Conservation (phyloP, 2,888 invertebrate species). For the Synergus itoensis region DNA sequence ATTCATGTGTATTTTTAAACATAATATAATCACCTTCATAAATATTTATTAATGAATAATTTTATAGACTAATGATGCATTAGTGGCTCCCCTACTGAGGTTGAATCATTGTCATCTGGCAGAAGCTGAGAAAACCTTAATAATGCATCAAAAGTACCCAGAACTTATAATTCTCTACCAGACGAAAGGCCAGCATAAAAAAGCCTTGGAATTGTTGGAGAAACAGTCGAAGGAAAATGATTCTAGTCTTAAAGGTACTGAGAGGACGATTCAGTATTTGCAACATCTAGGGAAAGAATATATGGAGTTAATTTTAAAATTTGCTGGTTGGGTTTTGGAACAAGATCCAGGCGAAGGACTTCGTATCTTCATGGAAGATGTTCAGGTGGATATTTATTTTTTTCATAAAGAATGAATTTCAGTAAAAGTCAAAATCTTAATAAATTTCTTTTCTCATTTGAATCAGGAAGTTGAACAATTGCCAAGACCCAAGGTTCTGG, state of each 20-base stretch:
- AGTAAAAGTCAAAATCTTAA: not conserved
- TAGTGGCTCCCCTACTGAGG: slow-evolving; percentile 94
- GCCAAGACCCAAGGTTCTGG: slow-evolving; percentile 92
- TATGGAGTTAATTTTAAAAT: slow-evolving; percentile 94
- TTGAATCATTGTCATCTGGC: slow-evolving; percentile 95
- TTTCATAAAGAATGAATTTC: not conserved
- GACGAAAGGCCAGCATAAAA: slow-evolving; percentile 94
- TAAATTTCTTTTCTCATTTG: not conserved
- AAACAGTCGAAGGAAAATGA: slow-evolving; percentile 87
- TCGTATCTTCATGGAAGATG: slow-evolving; percentile 80
- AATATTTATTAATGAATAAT: slow-evolving; percentile 43
- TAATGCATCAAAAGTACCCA: slow-evolving; percentile 91
- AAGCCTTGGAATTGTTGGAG: slow-evolving; percentile 92
- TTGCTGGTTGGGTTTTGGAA: slow-evolving; percentile 94
- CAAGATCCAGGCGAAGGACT: slow-evolving; percentile 94
- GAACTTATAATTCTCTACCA: slow-evolving; percentile 98
- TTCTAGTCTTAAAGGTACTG: slow-evolving; percentile 88
- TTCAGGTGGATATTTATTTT: slow-evolving; percentile 65
- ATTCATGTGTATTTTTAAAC: slow-evolving; percentile 56
- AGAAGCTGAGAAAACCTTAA: slow-evolving; percentile 94
- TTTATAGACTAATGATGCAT: slow-evolving; percentile 94
- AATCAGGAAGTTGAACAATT: slow-evolving; percentile 90
- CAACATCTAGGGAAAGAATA: slow-evolving; percentile 90
- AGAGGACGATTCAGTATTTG: slow-evolving; percentile 93
- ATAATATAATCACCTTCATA: slow-evolving; percentile 16